phyloP scores from a whole-genome alignment of 2,888 invertebrate species.

The Teleiodes luculella region DNA sequence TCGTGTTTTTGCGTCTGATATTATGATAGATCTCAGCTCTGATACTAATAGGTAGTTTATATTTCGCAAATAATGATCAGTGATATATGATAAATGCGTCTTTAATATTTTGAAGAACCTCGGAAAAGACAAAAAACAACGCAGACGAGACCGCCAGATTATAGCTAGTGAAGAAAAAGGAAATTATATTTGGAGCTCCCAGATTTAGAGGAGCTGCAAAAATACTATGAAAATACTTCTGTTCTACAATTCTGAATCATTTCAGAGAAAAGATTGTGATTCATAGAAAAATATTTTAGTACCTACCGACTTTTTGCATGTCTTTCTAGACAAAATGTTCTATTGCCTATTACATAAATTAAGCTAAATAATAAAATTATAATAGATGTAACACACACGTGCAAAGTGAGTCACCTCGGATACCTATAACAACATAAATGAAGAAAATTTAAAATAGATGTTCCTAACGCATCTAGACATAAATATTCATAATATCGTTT shows the following conservation, averaged over 20 bases:
- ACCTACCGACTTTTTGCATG: too few species aligned
- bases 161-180: too few species aligned
- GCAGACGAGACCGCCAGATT: too few species aligned
- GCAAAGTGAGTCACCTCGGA: conserved; percentile 5
- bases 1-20: conserved; percentile 10
- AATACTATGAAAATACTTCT: neutral
- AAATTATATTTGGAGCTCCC: neutral
- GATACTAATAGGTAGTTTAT: neutral
- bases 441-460: neutral
- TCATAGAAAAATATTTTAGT: neutral
- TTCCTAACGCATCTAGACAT: neutral
- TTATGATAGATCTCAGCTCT: neutral
- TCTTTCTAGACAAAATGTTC: too few species aligned
- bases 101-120: too few species aligned
- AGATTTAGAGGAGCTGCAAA: neutral
- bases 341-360: too few species aligned
- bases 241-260: conserved; percentile 1
- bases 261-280: neutral
- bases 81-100: too few species aligned
- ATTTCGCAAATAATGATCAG: too few species aligned
- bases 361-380: too few species aligned
- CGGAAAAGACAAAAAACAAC: too few species aligned
- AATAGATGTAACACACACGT: neutral
- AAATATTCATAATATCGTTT: conserved; percentile 5
- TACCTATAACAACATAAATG: too few species aligned